Evolutionary conservation across 2,888 invertebrate genomes (phyloP), one percentile per base, ranked within the genome.

Genomic region (Aquatica leii): DNA sequence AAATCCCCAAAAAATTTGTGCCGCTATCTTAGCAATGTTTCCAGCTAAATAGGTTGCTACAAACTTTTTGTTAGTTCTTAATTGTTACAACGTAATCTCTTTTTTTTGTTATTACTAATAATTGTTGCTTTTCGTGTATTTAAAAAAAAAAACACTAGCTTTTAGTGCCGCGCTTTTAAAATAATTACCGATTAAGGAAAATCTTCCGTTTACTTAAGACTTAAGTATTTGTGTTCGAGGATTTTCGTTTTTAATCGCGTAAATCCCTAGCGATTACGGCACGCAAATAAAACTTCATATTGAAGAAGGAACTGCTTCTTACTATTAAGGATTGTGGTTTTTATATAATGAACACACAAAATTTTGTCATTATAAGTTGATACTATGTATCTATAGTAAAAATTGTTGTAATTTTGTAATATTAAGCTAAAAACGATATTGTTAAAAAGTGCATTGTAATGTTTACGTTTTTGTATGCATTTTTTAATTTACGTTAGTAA

Each of bases 1-100:
- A 18, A 92, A 95, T 81, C 91, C 96, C 8, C 93, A 95, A 80
- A 90, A 89, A 73, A 93, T 97, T 79, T 96, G 96, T 82, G 92
- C 93, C 35, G 89, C 92, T 66, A 94, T 95, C 70, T 82, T 95
- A 72, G 87, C 89, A 64, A 89, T 93, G 85, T 92, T 88, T 78
- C 86, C 86, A 41, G 85, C 86, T 76, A 80, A 83, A 65, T 85
- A 55, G 41, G 41, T 43, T 43, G 41, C 41, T 43, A 37, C 11
- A 37, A 2, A n/a, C 3, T 12, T 43, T 43, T 17, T 17, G n/a
- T n/a, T n/a, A n/a, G n/a, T n/a, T n/a, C 17, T 43, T 43, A 43
- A 43, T n/a, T 17, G 48, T 46, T 54, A 40, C 18, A 14, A n/a
- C n/a, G n/a, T 54, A 40, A 41, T 37, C 24, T 57, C 35, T 57